Base-by-base conservation (phyloP, 2,888 invertebrate species). In the Cheilosia pagana region DNA sequence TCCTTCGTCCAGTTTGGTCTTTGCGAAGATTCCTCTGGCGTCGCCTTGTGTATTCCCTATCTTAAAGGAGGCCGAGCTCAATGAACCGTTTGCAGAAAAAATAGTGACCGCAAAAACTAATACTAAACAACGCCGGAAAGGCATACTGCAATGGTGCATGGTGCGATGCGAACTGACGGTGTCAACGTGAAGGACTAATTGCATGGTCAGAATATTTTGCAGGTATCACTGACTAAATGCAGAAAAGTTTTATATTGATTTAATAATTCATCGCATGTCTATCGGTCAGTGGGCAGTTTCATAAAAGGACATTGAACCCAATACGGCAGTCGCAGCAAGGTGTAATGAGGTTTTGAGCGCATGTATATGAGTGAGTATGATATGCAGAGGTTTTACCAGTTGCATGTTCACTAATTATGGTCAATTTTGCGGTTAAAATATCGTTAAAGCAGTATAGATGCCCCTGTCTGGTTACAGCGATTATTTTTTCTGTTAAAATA, bases 1-100 rank as follows among this genome's bases (percentile, higher is more conserved):
- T 12, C 89, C 89, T 59, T 90, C 88, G 57, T 91, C 89, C 65
- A 91, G 55, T n/a, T 88, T 88, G 3, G 89, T 87, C 21, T 89
- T 88, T 1, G 89, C 86, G 43, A 90, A 89, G 23, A 92, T 90
- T 50, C 88, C 89, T 21, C 87, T 45, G 19, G 43, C 23, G 1
- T 55, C 57, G 1, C 70, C 39, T 10, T 45, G 52, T 0, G 41
- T 8, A 50, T 21, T 41, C 10, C 35, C 55, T 19, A 28, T 74
- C 16, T 52, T 68, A 50, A 68, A 72, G 1, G 39, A 8, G 5
- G 43, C 63, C 59, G 16, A 45, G 10, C 52, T 48, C n/a, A 57
- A 21, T 8, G 45, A 75, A 21, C 65, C 75, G 19, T 55, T 53
- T 1, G 75, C 48, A 1, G 21, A 25, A 19, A 60, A 19, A 25